Percentiles rank a stretch among this genome's conserved stretches.
Evolutionary conservation across 2,888 invertebrate genomes (phyloP).

Genomic region (Leptinotarsa juncta): DNA sequence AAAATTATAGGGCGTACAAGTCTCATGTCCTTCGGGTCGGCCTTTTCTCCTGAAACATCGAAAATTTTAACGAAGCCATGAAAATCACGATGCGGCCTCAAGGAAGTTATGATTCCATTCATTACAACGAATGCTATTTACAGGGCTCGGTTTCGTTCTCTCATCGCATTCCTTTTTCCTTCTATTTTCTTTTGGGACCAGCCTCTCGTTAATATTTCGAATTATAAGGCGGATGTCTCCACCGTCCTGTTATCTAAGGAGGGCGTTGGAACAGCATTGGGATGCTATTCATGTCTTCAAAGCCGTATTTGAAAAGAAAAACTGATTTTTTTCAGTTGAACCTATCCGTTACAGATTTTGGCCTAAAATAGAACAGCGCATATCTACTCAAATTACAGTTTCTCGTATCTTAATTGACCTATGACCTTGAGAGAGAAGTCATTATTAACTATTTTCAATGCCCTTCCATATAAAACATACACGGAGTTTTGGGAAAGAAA

Average conservation of each 20-base stretch:
- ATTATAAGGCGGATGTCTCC: not conserved
- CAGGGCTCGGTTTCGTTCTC: not conserved
- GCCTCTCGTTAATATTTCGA: slow-evolving; percentile 3
- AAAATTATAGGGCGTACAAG: slow-evolving; percentile 50
- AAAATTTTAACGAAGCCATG: slow-evolving; percentile 96
- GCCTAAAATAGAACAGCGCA: too few species aligned
- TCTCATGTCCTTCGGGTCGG: slow-evolving; percentile 88
- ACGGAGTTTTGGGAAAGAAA: too few species aligned
- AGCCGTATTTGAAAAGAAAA: too few species aligned
- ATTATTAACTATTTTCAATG: too few species aligned
- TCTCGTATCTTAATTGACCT: too few species aligned
- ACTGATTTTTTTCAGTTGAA: too few species aligned
- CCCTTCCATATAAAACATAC: too few species aligned
- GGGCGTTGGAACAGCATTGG: not conserved
- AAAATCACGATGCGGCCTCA: slow-evolving; percentile 90
- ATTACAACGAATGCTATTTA: not conserved
- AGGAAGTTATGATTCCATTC: slow-evolving; percentile 72
- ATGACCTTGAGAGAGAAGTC: too few species aligned
- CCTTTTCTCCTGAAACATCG: slow-evolving; percentile 92
- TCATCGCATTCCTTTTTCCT: not conserved
- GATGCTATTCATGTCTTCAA: too few species aligned
- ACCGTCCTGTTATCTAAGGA: not conserved
- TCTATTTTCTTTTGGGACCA: not conserved
- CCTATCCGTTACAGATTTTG: too few species aligned
- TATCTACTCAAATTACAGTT: too few species aligned